phyloP scores from a whole-genome alignment of 2,888 invertebrate genomes.

The Acanthoscelides obtectus region DNA sequence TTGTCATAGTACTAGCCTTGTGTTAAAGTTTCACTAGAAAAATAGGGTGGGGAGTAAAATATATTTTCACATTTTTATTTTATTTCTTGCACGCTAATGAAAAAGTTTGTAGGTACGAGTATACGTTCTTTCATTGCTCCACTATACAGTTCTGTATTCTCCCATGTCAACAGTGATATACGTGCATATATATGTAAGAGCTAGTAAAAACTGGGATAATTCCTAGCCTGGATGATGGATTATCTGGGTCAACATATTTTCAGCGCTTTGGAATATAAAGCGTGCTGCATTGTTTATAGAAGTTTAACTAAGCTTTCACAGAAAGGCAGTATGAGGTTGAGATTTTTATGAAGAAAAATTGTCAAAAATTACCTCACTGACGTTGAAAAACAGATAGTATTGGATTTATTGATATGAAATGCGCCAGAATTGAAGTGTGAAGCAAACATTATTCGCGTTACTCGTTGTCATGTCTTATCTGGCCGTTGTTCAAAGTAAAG shows the following conservation, averaged over 20 bases:
- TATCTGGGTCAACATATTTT: background rate
- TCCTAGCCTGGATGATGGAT: background rate
- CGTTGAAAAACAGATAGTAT: no score
- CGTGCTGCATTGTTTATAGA: background rate
- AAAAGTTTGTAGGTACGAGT: background rate
- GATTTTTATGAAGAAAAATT: background rate
- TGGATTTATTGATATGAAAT: no score
- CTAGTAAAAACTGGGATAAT: background rate
- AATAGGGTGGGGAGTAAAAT: no score
- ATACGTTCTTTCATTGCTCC: background rate
- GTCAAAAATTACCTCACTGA: no score
- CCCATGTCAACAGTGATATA: background rate
- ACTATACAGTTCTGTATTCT: background rate
- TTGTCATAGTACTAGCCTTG: no score
- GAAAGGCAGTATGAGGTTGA: background rate
- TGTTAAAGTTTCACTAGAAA: no score
- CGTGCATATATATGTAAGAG: background rate
- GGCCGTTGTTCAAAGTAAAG: no score
- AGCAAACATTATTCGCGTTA: no score
- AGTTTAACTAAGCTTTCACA: background rate
- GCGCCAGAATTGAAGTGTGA: no score
- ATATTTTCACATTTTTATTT: background rate
- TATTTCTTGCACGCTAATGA: background rate
- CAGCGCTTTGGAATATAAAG: background rate
- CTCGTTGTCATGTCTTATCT: no score